Base-by-base conservation (phyloP, 2,888 invertebrate genomes). In the Sinohyriopsis cumingii region DNA sequence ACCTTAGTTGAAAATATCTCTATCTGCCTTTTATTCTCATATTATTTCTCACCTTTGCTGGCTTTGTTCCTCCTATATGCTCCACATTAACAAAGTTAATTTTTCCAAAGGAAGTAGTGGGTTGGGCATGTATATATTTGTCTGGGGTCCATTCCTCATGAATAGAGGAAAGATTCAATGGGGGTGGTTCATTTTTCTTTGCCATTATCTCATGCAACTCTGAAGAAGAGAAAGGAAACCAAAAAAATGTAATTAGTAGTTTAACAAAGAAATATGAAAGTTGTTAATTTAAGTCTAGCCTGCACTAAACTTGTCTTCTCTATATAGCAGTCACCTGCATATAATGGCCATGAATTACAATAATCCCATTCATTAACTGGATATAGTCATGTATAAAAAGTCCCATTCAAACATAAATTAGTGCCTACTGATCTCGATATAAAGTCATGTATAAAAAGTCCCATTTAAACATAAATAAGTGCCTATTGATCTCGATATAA, bases 81-180 rank as follows among this genome's bases (percentile, higher is more conserved):
- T 86, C 86, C 19, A 85, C 77, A 70, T 84, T 80, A 22, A 74
- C 79, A 71, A 84, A 86, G 64, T 74, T 78, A 33, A 86, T 82
- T 73, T 83, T 83, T 9, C 86, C 86, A 75, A 79, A 86, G 5
- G 81, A 71, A 55, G 71, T 77, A 3, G 83, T 78, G 22, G 67
- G 63, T 4, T 69, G 71, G 22, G 63, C 69, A 12, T 63, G 57
- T 12, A 84, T 67, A n/a, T 62, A 65, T 18, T 71, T 59, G 0
- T 68, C 69, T n/a, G 72, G 61, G 22, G 69, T 71, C 85, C 84
- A 84, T n/a, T 67, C 28, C 20, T 79, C 65, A 20, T 55, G 28
- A 7, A 82, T 70, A 12, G 53, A 24, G 24, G 84, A 81, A 45
- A 84, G 45, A 12, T 71, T 72, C 1, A 75, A 73, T 63, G 79